Base-by-base conservation (phyloP, 2,113 vertebrate genomes). In the Oncorhynchus masou region DNA sequence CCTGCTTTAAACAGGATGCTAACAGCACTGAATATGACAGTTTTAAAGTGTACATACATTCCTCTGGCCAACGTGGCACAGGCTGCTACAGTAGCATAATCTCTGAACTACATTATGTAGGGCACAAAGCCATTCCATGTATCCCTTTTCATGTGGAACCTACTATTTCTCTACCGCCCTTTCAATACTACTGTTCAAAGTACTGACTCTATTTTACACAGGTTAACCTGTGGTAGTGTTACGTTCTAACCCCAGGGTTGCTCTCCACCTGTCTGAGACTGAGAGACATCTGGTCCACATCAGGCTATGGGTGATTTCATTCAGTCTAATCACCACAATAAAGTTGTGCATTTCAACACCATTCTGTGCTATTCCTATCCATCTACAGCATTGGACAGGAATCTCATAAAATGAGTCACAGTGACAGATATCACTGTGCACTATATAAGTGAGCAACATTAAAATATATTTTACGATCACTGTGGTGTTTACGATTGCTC, bases 331-430 rank as follows among this genome's bases (percentile, higher is more conserved):
- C 73, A 85, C 69, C 74, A 77, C 77, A 72, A 70, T 82, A 83
- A 73, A 88, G 83, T 83, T 80, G 84, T 80, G 79, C 87, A 74
- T 78, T 80, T 74, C 79, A 29, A 74, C 70, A 45, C 31, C 84
- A 85, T 86, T 84, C 87, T 80, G 80, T 74, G 29, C 71, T n/a
- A 2, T 62, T 68, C 79, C 57, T 51, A 89, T 88, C 81, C 74
- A 85, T 91, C 86, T 84, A 20, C 1, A 57, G 64, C 79, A 88
- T 80, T 81, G 64, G 81, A 88, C 82, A 62, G n/a, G 59, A 16
- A 24, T 62, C 7, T 62, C n/a, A 22, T 20, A 22, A 62, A n/a
- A 22, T 7, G n/a, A 62, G 19, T 62, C 5, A 22, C n/a, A 8
- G 16, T 62, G 59, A 62, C 19, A n/a, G 3, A 62, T 22, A 62